A percentile compares a stretch with the other conserved stretches of the same genome.
These are phyloP conservation scores for Saccostrea echinata DNA, from an alignment of 1,140 invertebrate genomes.

Conservation along the genomic window DNA sequence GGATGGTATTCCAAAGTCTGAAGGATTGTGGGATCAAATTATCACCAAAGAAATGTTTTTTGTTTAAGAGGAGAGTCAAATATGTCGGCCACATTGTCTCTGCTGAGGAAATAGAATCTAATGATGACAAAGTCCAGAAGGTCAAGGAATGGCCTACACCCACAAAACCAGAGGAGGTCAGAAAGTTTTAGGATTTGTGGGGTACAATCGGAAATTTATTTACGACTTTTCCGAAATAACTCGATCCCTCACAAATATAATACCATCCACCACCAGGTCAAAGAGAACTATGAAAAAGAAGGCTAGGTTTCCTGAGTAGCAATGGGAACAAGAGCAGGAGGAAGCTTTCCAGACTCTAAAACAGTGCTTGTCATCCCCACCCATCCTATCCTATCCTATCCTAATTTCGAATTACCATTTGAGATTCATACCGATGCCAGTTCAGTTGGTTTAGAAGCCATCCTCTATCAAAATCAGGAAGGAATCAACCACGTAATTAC, in stretches of 20 bases:
- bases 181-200: slow-evolving; percentile 80
- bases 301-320: slow-evolving; percentile 56
- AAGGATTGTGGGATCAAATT: slow-evolving; percentile 54
- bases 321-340: slow-evolving; percentile 47
- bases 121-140: slow-evolving; percentile 68
- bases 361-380: slow-evolving; percentile 58
- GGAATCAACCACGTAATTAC: slow-evolving; percentile 40
- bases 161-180: slow-evolving; percentile 64
- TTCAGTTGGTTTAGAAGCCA: slow-evolving; percentile 75
- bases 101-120: slow-evolving; percentile 60
- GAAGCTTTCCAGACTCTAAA: slow-evolving; percentile 67
- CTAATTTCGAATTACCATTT: slow-evolving; percentile 74
- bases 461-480: slow-evolving; percentile 59
- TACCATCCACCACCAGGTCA: not conserved
- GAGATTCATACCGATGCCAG: slow-evolving; percentile 79
- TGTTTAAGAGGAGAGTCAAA: slow-evolving; percentile 70
- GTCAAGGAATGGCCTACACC: slow-evolving; percentile 70
- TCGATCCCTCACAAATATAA: slow-evolving; percentile 74
- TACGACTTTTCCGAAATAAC: slow-evolving; percentile 72
- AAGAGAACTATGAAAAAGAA: slow-evolving; percentile 24
- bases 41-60: slow-evolving; percentile 69
- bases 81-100: slow-evolving; percentile 66
- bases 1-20: slow-evolving; percentile 49
- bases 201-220: slow-evolving; percentile 78
- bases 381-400: slow-evolving; percentile 69